Percentiles rank a stretch among this genome's conserved stretches.
These are phyloP conservation scores for Halcyon leucocephala DNA, from an alignment of 2,797 vertebrate genomes.

Conservation along the genomic window DNA sequence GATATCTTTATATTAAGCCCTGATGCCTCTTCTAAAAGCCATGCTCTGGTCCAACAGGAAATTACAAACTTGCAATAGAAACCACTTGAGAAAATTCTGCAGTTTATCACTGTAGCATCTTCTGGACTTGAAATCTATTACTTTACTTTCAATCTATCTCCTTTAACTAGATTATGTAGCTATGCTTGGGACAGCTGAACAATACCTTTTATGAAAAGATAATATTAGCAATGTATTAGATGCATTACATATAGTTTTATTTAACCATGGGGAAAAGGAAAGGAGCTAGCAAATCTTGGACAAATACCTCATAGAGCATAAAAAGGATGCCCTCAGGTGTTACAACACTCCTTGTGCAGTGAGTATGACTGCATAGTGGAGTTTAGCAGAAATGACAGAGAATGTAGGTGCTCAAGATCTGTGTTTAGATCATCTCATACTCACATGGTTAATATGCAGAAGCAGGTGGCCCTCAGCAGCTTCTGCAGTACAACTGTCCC, in stretches of 20 bases:
- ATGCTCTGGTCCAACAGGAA: neutral
- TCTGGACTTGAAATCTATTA: neutral
- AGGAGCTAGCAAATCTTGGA: neutral
- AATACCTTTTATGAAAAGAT: neutral
- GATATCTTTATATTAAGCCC: neutral
- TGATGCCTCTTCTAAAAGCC: neutral
- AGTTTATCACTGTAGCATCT: neutral
- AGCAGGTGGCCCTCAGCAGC: neutral
- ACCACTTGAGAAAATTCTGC: neutral
- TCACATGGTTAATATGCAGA: neutral
- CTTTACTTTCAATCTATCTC: neutral
- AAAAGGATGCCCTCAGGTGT: neutral
- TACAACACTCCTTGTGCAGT: neutral
- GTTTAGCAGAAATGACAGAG: neutral
- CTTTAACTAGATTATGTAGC: neutral
- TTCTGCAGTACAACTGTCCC: neutral
- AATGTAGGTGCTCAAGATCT: accelerated
- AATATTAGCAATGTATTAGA: neutral
- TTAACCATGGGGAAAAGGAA: neutral
- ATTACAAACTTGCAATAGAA: neutral
- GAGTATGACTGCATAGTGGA: too few relatives aligned
- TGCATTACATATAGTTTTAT: neutral
- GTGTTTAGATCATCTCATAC: neutral
- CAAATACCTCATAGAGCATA: neutral
- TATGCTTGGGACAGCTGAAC: neutral